Percentiles rank a stretch among this genome's conserved stretches.
Conservation (phyloP, 2,888 invertebrate species). For the Cerastis leucographa region DNA sequence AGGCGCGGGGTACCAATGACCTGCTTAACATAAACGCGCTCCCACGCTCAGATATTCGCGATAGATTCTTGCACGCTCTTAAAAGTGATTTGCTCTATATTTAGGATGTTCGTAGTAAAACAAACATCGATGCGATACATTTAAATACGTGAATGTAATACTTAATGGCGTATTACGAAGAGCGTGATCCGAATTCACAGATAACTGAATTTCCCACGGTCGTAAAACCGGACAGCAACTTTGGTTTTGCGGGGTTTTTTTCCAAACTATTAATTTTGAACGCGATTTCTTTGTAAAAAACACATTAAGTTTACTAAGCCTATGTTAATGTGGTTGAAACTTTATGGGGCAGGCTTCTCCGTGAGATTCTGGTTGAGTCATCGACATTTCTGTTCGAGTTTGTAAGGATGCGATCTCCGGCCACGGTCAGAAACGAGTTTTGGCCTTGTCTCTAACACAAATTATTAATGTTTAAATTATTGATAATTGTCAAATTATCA, state of each 20-base stretch:
- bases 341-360: slow-evolving; percentile 45
- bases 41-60: slow-evolving; percentile 86
- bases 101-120: slow-evolving; percentile 88
- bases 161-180: slow-evolving; percentile 69
- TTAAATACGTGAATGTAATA: slow-evolving; percentile 80
- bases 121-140: slow-evolving; percentile 85
- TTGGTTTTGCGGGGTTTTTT: slow-evolving; percentile 68
- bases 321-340: slow-evolving; percentile 57
- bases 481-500: not conserved
- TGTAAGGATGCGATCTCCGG: slow-evolving; percentile 13
- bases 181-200: slow-evolving; percentile 66
- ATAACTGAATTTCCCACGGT: slow-evolving; percentile 81
- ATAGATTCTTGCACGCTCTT: slow-evolving; percentile 90
- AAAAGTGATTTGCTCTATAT: slow-evolving; percentile 90
- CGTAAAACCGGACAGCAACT: slow-evolving; percentile 66
- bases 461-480: no score
- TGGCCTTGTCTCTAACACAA: slow-evolving; percentile 10
- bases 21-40: slow-evolving; percentile 88
- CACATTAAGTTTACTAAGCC: slow-evolving; percentile 64
- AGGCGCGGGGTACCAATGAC: slow-evolving; percentile 89
- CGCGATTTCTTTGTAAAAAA: slow-evolving; percentile 67
- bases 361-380: slow-evolving; percentile 59
- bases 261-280: slow-evolving; percentile 73
- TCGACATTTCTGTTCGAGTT: slow-evolving; percentile 40
- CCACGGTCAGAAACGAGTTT: slow-evolving; percentile 15